Base-by-base conservation (phyloP, 2,888 invertebrate genomes). In the Panorpa germanica region DNA sequence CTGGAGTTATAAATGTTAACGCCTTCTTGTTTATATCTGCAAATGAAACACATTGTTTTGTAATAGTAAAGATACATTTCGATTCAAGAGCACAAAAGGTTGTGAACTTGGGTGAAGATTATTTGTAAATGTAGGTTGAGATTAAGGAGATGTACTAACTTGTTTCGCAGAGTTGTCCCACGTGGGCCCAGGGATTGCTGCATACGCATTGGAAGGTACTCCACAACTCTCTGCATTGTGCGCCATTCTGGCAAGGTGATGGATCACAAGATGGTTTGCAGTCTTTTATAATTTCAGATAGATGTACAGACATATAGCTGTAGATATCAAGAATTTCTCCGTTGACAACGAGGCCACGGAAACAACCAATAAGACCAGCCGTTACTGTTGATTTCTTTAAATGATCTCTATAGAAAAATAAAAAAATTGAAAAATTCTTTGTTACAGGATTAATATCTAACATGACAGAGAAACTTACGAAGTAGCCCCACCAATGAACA, bases 191-290 rank as follows among this genome's bases (percentile, higher is more conserved):
- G 22, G 73, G 73, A 53, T 91, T 91, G 40, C 75, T 75, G 55
- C 93, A 93, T 39, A 82, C 75, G 50, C 93, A 93, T 45, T 81
- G 77, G 43, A 88, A 91, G 17, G 77, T 76, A 36, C 85, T 86
- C 90, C 90, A 91, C 1, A 81, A 58, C 49, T 91, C 88, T 43
- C 83, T 83, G 48, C 85, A 93, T 38, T 70, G 70, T 0, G 86
- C 91, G 25, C 76, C 83, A 49, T 93, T 90, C 50, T 78, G 74
- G 49, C 91, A 93, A 6, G 90, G 90, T 48, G 86, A 86, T 1
- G 88, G 86, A 38, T 85, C 83, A 53, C 93, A 93, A 0, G 86
- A 86, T 1, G 90, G 88, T 47, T 82, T 83, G 48, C 93, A 93
- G 48, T 88, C 86, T 49, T 81, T 80, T 35, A 85, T 83, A 37